Evolutionary conservation across 2,797 vertebrate species (phyloP).

Genomic region (Steatocranus sp.): DNA sequence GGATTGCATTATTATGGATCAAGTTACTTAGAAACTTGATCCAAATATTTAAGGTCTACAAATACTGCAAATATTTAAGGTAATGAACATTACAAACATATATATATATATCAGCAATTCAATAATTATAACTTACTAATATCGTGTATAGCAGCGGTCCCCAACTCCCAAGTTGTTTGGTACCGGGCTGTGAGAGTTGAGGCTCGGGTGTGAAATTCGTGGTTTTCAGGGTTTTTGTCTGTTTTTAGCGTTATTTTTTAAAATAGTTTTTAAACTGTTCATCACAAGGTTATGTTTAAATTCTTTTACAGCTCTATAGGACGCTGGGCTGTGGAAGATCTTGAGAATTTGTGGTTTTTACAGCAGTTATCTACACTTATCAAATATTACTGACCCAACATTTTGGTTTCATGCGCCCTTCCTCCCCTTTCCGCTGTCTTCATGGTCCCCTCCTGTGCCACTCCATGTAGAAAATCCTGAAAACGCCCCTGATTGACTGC

Average conservation of each 20-base stretch:
- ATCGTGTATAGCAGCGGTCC: rapidly evolving
- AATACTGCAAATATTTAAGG: not conserved
- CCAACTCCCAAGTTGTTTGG: not conserved
- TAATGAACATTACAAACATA: not conserved
- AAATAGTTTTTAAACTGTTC: rapidly evolving
- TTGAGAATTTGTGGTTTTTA: rapidly evolving
- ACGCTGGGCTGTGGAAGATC: not conserved
- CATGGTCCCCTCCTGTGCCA: not conserved
- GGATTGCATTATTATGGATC: not conserved
- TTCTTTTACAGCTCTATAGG: not conserved
- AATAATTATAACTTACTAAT: not conserved
- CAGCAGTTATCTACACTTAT: rapidly evolving
- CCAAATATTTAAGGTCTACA: not conserved
- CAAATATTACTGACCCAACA: not conserved
- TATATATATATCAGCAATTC: rapidly evolving
- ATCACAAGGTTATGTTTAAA: not conserved
- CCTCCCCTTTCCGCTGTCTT: not conserved
- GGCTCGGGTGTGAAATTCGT: not conserved
- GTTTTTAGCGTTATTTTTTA: rapidly evolving
- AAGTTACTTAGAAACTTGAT: not conserved
- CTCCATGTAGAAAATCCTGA: not conserved
- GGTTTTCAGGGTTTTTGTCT: rapidly evolving
- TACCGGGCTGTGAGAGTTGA: not conserved
- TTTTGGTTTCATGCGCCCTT: not conserved
- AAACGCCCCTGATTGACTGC: not conserved